Percentiles rank a stretch among this genome's conserved stretches.
Evolutionary conservation across 2,888 invertebrate genomes (phyloP).

Genomic region (Limnephilus rhombicus): DNA sequence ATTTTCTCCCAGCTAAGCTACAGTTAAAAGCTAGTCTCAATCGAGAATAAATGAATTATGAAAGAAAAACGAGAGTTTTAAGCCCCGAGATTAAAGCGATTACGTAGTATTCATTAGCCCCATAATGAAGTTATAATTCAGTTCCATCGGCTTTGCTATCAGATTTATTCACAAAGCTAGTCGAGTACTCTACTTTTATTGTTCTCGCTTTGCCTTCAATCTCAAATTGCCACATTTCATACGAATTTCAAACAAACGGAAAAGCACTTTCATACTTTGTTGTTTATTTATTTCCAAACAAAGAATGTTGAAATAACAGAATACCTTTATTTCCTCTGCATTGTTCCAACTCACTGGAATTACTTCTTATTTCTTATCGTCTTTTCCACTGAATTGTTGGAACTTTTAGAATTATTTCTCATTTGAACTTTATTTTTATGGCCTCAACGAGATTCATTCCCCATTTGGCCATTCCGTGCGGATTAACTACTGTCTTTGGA

Average conservation of each 20-base stretch:
- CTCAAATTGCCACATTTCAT: constrained; percentile 5
- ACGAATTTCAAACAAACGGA: neutral
- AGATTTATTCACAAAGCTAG: neutral
- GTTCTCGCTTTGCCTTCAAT: neutral
- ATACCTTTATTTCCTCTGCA: neutral
- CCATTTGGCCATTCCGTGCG: neutral
- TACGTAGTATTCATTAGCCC: neutral
- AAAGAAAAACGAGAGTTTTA: neutral
- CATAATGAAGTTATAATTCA: neutral
- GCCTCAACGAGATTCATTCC: neutral
- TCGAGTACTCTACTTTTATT: neutral
- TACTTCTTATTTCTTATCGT: neutral
- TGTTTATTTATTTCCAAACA: neutral
- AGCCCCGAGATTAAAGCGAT: neutral
- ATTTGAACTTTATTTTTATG: neutral
- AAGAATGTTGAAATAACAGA: neutral
- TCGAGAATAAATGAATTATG: neutral
- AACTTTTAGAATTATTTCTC: neutral
- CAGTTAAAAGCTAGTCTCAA: neutral
- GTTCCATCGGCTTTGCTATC: neutral
- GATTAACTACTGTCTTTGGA: neutral
- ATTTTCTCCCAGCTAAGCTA: neutral
- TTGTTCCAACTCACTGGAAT: neutral
- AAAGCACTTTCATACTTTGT: neutral
- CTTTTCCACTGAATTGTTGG: neutral